Percentiles rank a stretch among this genome's conserved stretches.
Conservation (phyloP, 2,113 vertebrate genomes). For the Pimephales promelas region DNA sequence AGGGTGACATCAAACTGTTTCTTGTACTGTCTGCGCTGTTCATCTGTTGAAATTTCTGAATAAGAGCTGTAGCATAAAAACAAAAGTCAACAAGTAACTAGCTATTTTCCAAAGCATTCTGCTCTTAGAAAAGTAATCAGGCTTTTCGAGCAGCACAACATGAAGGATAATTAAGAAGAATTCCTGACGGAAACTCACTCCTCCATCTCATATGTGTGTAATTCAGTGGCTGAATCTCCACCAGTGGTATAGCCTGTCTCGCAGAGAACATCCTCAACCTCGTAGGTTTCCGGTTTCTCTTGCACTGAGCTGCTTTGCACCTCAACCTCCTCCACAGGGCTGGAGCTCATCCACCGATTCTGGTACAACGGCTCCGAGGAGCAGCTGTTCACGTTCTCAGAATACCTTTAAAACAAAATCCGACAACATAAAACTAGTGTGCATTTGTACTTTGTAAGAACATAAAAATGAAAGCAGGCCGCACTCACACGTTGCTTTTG, state of each 20-base stretch:
- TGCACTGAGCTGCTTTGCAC: conserved; percentile 55
- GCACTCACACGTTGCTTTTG: conserved; percentile 69
- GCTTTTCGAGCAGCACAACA: too few relatives aligned
- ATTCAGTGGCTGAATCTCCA: conserved; percentile 76
- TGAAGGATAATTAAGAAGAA: background rate
- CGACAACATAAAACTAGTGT: background rate
- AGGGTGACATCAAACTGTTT: conserved; percentile 78
- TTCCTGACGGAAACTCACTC: conserved; percentile 65
- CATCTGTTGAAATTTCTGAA: conserved; percentile 77
- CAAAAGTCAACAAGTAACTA: background rate
- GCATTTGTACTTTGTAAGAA: background rate
- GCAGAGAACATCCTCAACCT: conserved; percentile 73
- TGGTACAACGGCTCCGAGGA: conserved; percentile 52
- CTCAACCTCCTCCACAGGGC: conserved; percentile 64
- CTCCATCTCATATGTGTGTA: conserved; percentile 71
- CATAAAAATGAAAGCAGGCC: background rate
- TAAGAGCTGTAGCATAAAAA: conserved; percentile 68
- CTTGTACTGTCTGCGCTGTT: conserved; percentile 76
- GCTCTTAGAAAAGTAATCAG: background rate
- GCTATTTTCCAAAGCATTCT: background rate
- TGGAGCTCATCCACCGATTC: conserved; percentile 58
- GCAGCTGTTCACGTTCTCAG: conserved; percentile 21
- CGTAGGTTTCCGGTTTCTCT: conserved; percentile 56
- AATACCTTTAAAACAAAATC: conserved; percentile 46
- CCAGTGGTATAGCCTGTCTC: conserved; percentile 83